Evolutionary conservation across 2,113 vertebrate species (phyloP).

Genomic region (Camarhynchus parvulus): DNA sequence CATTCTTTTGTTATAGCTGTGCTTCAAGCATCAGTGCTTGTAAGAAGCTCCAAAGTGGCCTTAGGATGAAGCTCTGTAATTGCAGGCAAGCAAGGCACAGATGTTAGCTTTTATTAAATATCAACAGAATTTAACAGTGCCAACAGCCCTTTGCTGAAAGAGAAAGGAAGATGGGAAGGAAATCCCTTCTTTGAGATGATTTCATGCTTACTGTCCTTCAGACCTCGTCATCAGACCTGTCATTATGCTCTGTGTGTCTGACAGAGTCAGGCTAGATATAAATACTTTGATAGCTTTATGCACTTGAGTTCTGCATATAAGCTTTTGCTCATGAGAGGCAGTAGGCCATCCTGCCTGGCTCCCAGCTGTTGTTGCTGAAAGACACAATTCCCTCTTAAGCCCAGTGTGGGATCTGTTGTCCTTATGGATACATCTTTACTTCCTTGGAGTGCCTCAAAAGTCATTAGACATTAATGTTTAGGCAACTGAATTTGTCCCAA

Average conservation of each 20-base stretch:
- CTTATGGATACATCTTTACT: not conserved
- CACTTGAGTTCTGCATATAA: not conserved
- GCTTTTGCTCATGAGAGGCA: not conserved
- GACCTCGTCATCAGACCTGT: not conserved
- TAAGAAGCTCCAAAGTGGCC: constrained; percentile 33
- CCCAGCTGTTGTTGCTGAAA: not conserved
- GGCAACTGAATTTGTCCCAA: not conserved
- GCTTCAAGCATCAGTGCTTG: constrained; percentile 41
- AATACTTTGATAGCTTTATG: not conserved
- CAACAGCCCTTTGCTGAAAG: not conserved
- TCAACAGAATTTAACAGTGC: constrained; percentile 51
- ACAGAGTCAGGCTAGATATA: not conserved
- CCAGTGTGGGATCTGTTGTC: not conserved
- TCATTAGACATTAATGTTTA: not conserved
- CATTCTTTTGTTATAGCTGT: constrained; percentile 49
- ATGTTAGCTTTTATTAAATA: constrained; percentile 73
- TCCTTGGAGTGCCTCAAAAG: not conserved
- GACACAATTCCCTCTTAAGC: not conserved
- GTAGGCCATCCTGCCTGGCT: not conserved
- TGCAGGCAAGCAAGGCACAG: constrained; percentile 56
- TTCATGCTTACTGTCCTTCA: constrained; percentile 11
- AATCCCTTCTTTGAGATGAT: not conserved
- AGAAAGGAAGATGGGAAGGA: not conserved
- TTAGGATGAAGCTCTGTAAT: constrained; percentile 52
- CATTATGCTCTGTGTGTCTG: not conserved